phyloP scores from a whole-genome alignment of 2,797 vertebrate species.

The Sternarchorhynchus goeldii region DNA sequence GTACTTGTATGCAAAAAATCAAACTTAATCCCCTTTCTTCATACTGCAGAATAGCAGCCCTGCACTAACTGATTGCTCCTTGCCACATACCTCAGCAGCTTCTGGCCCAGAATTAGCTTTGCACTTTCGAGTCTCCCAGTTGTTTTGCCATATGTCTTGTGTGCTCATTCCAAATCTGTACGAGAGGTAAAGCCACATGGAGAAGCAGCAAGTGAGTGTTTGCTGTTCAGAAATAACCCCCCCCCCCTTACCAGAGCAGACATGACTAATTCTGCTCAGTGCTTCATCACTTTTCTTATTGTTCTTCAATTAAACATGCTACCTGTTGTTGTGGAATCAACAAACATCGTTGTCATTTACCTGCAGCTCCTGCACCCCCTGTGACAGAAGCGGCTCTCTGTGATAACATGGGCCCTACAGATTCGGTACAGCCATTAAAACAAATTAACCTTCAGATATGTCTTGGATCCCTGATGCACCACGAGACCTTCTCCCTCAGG shows the following conservation, averaged over 20 bases:
- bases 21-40: not conserved
- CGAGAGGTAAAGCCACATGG: not conserved
- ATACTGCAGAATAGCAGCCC: constrained; percentile 14
- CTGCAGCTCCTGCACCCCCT: constrained; percentile 43
- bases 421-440: constrained; percentile 68
- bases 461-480: constrained; percentile 58
- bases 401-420: constrained; percentile 63
- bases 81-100: constrained; percentile 1
- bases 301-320: constrained; percentile 14
- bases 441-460: constrained; percentile 71
- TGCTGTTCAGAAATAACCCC: not conserved
- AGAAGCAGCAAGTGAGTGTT: not conserved
- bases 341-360: constrained; percentile 53
- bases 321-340: constrained; percentile 38
- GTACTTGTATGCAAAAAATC: not conserved
- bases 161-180: constrained; percentile 8
- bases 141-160: constrained; percentile 7
- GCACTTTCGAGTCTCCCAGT: constrained; percentile 30
- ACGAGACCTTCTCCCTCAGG: constrained; percentile 42
- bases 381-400: constrained; percentile 55
- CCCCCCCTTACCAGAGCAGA: not conserved
- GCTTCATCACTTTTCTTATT: not conserved
- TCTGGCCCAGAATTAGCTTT: constrained; percentile 25
- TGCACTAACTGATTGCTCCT: constrained; percentile 27
- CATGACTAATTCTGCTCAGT: not conserved